A percentile compares a stretch with the other conserved stretches of the same genome.
phyloP scores from a whole-genome alignment of 2,113 vertebrate genomes.

The Neodon shergylaensis region DNA sequence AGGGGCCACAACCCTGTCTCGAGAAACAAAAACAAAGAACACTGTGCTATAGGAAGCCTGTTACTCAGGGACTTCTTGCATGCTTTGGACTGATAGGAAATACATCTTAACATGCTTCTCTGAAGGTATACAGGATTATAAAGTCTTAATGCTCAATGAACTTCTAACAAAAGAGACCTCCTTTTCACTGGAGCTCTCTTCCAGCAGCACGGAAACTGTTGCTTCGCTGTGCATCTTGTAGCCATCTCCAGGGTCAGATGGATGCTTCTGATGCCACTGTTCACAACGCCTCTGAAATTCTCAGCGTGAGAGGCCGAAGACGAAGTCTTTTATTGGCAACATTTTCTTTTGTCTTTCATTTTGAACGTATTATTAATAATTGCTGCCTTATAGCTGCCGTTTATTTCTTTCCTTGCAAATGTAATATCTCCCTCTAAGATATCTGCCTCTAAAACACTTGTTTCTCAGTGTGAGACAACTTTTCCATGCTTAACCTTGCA shows the following conservation, averaged over 20 bases:
- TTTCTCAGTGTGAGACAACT: not conserved
- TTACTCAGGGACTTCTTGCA: not conserved
- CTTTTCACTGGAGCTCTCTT: not conserved
- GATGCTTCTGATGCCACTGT: not conserved
- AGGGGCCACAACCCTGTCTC: too few species aligned
- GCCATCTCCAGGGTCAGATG: not conserved
- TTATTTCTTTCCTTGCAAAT: not conserved
- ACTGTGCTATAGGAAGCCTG: not conserved
- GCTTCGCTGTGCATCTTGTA: not conserved
- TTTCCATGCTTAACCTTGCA: not conserved
- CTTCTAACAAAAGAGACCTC: not conserved
- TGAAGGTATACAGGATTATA: not conserved
- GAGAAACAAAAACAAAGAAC: too few species aligned
- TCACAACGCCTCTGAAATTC: not conserved
- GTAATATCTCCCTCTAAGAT: not conserved
- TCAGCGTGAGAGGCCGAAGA: not conserved
- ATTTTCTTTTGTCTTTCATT: conserved; percentile 2
- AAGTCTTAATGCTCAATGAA: not conserved
- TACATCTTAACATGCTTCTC: not conserved
- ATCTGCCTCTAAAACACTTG: not conserved
- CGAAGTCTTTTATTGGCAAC: not conserved
- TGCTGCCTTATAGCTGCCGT: not conserved
- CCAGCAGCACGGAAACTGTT: not conserved
- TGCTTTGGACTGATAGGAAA: not conserved
- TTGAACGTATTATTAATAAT: not conserved